A percentile compares a stretch with the other conserved stretches of the same genome.
phyloP scores from a whole-genome alignment of 2,797 vertebrate species.

The Molothrus ater region DNA sequence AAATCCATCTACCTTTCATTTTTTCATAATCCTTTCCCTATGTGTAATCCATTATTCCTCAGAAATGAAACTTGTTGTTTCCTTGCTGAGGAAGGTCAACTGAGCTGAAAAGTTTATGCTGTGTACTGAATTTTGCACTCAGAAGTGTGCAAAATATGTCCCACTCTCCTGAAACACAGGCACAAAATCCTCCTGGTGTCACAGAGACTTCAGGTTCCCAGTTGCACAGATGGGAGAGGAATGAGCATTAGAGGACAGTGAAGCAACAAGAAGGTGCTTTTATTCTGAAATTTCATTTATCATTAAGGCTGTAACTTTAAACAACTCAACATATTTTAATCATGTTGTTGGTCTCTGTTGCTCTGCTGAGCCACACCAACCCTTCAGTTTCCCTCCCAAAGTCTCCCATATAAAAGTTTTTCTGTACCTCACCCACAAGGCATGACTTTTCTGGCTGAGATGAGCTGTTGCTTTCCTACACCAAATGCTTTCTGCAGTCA shows the following conservation, averaged over 20 bases:
- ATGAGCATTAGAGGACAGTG: background rate
- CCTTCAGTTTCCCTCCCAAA: background rate
- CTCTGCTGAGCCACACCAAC: background rate
- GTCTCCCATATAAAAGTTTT: background rate
- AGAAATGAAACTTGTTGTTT: background rate
- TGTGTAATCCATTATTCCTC: constrained; percentile 3
- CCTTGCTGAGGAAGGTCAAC: background rate
- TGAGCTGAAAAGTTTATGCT: background rate
- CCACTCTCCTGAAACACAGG: background rate
- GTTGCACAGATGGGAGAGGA: background rate
- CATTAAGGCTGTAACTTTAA: background rate
- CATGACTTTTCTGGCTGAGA: background rate
- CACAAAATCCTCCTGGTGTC: background rate
- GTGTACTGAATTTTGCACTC: background rate
- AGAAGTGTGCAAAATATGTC: background rate
- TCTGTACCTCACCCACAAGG: background rate
- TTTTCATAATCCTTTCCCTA: background rate
- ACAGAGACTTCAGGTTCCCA: background rate
- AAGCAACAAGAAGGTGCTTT: background rate
- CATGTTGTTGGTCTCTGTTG: background rate
- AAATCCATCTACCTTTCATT: constrained; percentile 1
- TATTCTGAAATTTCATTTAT: background rate
- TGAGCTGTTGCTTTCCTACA: background rate
- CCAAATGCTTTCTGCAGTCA: background rate
- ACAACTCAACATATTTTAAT: background rate